Conservation (phyloP, 2,797 vertebrate species). For the Parotocinclus haroldoi region DNA sequence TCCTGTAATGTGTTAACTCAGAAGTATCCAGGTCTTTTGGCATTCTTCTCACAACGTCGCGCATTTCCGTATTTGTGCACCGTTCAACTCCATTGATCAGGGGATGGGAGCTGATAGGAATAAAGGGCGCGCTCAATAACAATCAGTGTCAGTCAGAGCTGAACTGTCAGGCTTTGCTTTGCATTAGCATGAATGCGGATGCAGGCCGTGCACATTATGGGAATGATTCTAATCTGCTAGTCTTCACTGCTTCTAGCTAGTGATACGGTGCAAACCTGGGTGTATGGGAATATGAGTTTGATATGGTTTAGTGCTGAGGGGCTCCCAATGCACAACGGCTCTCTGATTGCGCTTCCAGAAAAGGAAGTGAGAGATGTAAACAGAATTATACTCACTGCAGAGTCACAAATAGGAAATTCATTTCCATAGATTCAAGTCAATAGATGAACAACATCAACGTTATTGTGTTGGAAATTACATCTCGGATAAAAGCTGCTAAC, state of each 20-base stretch:
- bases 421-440: background rate
- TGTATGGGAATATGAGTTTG: conserved; percentile 36
- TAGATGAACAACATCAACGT: conserved; percentile 21
- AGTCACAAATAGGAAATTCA: conserved; percentile 28
- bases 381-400: conserved; percentile 14
- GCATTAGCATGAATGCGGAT: conserved; percentile 23
- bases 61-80: conserved; percentile 23
- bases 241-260: conserved; percentile 41
- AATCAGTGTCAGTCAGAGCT: conserved; percentile 45
- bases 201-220: conserved; percentile 4
- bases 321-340: conserved; percentile 29
- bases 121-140: conserved; percentile 50
- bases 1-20: conserved; percentile 16
- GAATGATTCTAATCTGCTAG: conserved; percentile 38
- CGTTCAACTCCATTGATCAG: conserved; percentile 46
- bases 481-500: background rate
- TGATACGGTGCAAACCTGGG: conserved; percentile 15
- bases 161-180: conserved; percentile 30
- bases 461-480: conserved; percentile 4
- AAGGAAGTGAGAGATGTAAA: conserved; percentile 34
- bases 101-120: conserved; percentile 43
- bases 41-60: conserved; percentile 19
- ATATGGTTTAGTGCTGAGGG: conserved; percentile 33
- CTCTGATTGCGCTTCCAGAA: conserved; percentile 15
- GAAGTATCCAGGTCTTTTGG: conserved; percentile 1